Conservation (phyloP, 2,113 vertebrate species). For the Aleadryas rufinucha region DNA sequence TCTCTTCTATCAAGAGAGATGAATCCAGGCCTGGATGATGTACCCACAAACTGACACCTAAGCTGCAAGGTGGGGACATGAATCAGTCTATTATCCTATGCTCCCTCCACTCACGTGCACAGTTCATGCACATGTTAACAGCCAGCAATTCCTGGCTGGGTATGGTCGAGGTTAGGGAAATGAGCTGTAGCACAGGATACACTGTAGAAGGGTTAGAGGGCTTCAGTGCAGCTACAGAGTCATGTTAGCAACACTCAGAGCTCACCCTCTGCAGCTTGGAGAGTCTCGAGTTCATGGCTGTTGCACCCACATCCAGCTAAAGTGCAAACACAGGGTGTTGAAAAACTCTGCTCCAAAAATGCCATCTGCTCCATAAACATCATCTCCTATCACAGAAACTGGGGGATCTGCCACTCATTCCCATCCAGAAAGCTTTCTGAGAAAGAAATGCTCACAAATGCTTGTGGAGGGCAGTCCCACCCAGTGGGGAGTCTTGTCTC, state of each 20-base stretch:
- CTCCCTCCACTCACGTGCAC: background rate
- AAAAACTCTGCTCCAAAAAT: constrained; percentile 28
- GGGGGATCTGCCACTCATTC: background rate
- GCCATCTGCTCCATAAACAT: background rate
- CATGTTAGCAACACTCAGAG: constrained; percentile 63
- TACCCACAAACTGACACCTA: background rate
- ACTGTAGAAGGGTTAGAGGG: constrained; percentile 27
- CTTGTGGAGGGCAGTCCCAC: background rate
- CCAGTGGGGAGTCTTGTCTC: background rate
- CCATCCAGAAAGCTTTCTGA: background rate
- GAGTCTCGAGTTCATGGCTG: constrained; percentile 59
- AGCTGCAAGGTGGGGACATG: background rate
- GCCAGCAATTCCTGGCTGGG: background rate
- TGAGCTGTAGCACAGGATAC: constrained; percentile 14
- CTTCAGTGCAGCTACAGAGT: constrained; percentile 35
- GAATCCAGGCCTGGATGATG: background rate
- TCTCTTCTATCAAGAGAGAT: background rate
- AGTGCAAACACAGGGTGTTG: constrained; percentile 49
- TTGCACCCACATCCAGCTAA: constrained; percentile 61
- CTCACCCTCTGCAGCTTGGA: constrained; percentile 63
- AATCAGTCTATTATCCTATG: background rate
- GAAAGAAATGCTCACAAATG: background rate
- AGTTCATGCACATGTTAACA: constrained; percentile 31
- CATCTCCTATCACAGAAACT: background rate
- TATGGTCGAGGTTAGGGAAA: background rate